These are phyloP conservation scores for Circaetus cinerascens DNA, from an alignment of 2,113 vertebrate species.

Conservation along the genomic window DNA sequence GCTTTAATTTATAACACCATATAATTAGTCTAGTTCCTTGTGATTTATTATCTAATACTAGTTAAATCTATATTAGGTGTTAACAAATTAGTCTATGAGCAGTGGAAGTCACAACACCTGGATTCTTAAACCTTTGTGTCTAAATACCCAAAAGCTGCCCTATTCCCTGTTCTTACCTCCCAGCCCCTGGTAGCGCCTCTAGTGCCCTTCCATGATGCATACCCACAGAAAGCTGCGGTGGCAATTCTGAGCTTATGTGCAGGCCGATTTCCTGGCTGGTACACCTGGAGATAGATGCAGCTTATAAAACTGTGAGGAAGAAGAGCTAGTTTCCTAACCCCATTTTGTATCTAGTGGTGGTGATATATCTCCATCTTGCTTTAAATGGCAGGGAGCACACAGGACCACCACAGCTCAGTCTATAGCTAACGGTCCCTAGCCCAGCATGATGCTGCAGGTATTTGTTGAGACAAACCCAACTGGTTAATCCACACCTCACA, in stretches of 20 bases:
- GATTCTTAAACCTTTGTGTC: not conserved
- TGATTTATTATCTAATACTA: conserved; percentile 46
- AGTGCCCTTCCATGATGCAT: too few species aligned
- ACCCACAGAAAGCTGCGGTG: not conserved
- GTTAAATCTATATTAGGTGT: not conserved
- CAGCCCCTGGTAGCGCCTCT: not conserved
- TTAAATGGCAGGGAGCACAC: not conserved
- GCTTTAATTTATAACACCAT: conserved; percentile 25
- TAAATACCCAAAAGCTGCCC: not conserved
- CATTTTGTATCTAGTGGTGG: not conserved
- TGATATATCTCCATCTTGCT: not conserved
- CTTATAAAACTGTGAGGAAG: not conserved
- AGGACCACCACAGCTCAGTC: not conserved
- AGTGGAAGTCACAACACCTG: not conserved
- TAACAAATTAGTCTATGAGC: not conserved
- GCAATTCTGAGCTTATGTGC: not conserved
- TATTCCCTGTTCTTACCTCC: not conserved
- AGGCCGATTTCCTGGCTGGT: not conserved
- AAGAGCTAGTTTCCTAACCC: not conserved
- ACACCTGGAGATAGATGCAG: not conserved
- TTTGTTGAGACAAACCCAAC: not conserved
- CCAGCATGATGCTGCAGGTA: not conserved
- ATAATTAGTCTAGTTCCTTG: conserved; percentile 1
- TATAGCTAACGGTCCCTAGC: not conserved
- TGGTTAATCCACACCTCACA: not conserved